A percentile compares a stretch with the other conserved stretches of the same genome.
Evolutionary conservation across 2,888 invertebrate genomes (phyloP).

Genomic region (Epinotia ramella): DNA sequence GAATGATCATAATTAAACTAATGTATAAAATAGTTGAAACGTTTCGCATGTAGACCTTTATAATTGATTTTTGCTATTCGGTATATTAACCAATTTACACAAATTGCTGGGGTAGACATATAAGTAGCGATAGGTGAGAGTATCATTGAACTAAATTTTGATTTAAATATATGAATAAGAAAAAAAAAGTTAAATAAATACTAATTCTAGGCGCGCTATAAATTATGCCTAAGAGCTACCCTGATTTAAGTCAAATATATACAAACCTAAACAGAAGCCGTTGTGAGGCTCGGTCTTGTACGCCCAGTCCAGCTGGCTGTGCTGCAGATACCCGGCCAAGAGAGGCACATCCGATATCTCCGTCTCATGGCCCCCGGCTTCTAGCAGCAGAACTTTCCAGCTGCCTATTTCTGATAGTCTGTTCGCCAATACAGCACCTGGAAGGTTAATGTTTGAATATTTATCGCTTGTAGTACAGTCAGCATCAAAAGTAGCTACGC

Average conservation of each 20-base stretch:
- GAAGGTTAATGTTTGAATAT: constrained; percentile 47
- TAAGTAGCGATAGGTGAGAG: too few relatives aligned
- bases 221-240: neutral
- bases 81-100: too few relatives aligned
- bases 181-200: too few relatives aligned
- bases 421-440: constrained; percentile 94
- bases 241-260: neutral
- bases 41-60: too few relatives aligned
- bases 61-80: too few relatives aligned
- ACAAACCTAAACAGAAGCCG: constrained; percentile 91
- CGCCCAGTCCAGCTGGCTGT: constrained; percentile 95
- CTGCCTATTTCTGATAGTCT: constrained; percentile 91
- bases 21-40: neutral
- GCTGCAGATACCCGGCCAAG: constrained; percentile 94
- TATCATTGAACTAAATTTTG: too few relatives aligned
- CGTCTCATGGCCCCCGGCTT: constrained; percentile 96
- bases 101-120: too few relatives aligned
- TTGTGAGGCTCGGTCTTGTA: constrained; percentile 96
- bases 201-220: neutral
- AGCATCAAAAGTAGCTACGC: too few relatives aligned
- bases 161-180: too few relatives aligned
- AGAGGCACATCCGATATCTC: constrained; percentile 96
- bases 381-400: constrained; percentile 92
- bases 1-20: neutral
- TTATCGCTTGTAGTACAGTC: neutral